Conservation (phyloP, 2,888 invertebrate genomes). For the Microplitis deprimator region DNA sequence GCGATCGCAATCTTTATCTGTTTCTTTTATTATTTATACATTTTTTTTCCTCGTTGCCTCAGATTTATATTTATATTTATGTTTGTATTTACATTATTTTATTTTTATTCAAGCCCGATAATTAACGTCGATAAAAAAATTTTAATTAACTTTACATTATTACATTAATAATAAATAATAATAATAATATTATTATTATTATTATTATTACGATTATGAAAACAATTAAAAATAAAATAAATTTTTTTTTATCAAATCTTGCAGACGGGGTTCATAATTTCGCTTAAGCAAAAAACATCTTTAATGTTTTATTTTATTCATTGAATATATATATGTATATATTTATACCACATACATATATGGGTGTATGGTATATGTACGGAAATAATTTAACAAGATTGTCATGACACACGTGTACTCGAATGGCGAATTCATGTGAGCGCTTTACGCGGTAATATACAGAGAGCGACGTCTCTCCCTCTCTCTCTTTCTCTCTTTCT, state of each 20-base stretch:
- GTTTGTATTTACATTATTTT: not conserved
- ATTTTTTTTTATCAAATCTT: too few species aligned
- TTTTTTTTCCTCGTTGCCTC: not conserved
- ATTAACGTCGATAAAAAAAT: not conserved
- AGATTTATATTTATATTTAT: conserved; percentile 3
- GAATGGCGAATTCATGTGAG: conserved; percentile 6
- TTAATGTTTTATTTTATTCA: too few species aligned
- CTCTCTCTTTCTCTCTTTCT: not conserved
- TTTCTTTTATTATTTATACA: not conserved
- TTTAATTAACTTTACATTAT: not conserved
- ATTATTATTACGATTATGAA: not conserved
- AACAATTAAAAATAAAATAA: not conserved
- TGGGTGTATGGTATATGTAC: not conserved
- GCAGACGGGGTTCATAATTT: too few species aligned
- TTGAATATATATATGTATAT: too few species aligned
- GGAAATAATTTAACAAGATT: conserved; percentile 9
- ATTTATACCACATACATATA: too few species aligned
- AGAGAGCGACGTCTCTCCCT: not conserved
- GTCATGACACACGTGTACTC: not conserved
- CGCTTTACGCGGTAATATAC: not conserved
- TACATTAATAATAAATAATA: not conserved
- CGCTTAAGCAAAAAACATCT: too few species aligned
- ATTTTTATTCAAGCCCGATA: not conserved
- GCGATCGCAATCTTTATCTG: conserved; percentile 35
- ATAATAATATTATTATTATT: too few species aligned